Base-by-base conservation (phyloP, 37 sponge, comb jelly and placozoan genomes). In the Diacarnus erythraeanus region DNA sequence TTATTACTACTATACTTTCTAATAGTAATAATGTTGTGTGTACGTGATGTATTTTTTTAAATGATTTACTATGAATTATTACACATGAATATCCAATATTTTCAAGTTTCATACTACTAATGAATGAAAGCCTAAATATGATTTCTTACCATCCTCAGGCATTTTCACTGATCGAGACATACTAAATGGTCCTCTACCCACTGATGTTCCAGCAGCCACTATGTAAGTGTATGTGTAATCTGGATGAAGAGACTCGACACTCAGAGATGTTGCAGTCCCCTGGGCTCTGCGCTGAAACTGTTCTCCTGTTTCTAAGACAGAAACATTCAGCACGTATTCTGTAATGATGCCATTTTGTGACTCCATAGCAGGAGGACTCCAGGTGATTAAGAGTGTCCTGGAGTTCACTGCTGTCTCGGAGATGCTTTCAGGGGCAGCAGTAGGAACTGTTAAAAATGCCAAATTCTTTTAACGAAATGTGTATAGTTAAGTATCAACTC, bases 121-220 rank as follows among this genome's bases (percentile, higher is more conserved):
- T n/a, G n/a, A n/a, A n/a, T n/a, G n/a, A n/a, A n/a, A n/a, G n/a
- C n/a, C n/a, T n/a, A n/a, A n/a, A n/a, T 15, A 47, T 47, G 35
- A 35, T 47, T 12, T 31, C 69, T 35, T 37, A 84, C 85, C 85
- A 77, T 76, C 85, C 69, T 84, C 85, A 37, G 59, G 69, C n/a
- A 73, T 84, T 4, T 25, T n/a, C 0, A 84, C 20, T 15, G 72
- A 57, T n/a, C 20, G 25, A 21, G 39, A 1, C 36, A n/a, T 20
- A 21, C 72, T 76, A 69, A 60, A 77, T 27, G 85, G 85, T 30
- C 85, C 85, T 71, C 42, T 30, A 3, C 77, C 63, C 57, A 69
- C 42, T 22, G 41, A 30, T 36, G 85, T 84, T 12, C 33, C 63
- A 39, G 85, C 85, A 41, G 71, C 72, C 1, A 84, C 77, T 18